Evolutionary conservation across 2,888 invertebrate genomes (phyloP), one percentile per base, ranked within the genome.

Genomic region (Gnatocerus cornutus): DNA sequence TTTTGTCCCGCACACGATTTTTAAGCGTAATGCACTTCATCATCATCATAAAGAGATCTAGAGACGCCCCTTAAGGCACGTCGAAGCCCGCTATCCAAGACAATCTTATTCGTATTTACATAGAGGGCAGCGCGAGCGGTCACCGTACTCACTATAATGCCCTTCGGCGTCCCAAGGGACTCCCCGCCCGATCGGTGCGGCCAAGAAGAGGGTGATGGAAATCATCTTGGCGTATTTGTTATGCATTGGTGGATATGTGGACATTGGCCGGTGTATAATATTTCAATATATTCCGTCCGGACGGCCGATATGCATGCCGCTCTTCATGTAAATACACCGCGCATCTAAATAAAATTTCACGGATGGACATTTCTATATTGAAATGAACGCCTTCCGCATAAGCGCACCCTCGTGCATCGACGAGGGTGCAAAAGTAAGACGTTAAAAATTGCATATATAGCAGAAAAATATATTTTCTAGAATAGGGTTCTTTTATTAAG

Each of bases 211-310:
- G 80, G 80, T 82, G 82, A 81, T 81, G 81, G 81, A 81, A 81
- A 82, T 82, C 81, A 83, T 82, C 82, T 80, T 77, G 79, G 71
- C 76, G 78, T 83, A 83, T 84, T 84, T 84, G 83, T 83, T 84
- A 84, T 84, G 84, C 84, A 84, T 84, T 84, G 84, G 82, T 82
- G 81, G 80, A 79, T 80, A 77, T 81, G 83, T 83, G 83, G 83
- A 83, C 84, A 83, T 78, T 81, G 83, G 79, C 80, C 82, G 80
- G 73, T 74, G 83, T 81, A 84, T 84, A 84, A 84, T 84, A 84
- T 84, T 84, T 84, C 83, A 84, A 84, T 84, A 84, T 84, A 84
- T 82, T 81, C 69, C 74, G 71, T 64, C 73, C 71, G 72, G 68
- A 53, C 69, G 65, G 69, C 62, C 68, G 71, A 72, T 72, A 68